Conservation (phyloP, 2,888 invertebrate species). For the Melanchra persicariae region DNA sequence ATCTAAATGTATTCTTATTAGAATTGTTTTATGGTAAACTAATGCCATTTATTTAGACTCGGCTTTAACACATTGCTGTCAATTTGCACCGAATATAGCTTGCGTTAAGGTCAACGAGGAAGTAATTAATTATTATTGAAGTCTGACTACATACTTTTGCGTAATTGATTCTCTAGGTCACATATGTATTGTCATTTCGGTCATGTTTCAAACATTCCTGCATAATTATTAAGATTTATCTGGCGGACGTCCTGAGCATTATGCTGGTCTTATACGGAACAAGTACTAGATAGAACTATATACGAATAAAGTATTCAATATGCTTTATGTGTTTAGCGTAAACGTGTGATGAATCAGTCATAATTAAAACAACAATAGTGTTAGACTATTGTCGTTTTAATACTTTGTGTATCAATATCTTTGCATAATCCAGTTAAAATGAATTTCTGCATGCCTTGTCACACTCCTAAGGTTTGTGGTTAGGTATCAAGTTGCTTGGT, state of each 20-base stretch:
- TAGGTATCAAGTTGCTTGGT: conserved; percentile 59
- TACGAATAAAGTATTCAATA: conserved; percentile 22
- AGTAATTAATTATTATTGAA: conserved; percentile 74
- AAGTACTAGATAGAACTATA: neutral
- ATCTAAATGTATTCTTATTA: neutral
- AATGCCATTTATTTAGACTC: conserved; percentile 25
- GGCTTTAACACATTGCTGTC: conserved; percentile 39
- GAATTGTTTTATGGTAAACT: conserved; percentile 13
- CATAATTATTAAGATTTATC: conserved; percentile 56
- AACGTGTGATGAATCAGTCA: conserved; percentile 14
- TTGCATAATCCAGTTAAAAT: conserved; percentile 48
- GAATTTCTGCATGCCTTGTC: conserved; percentile 46
- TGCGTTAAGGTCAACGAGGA: conserved; percentile 67
- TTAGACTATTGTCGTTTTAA: conserved; percentile 22
- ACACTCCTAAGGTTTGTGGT: conserved; percentile 64
- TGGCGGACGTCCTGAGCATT: conserved; percentile 20
- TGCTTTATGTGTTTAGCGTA: conserved; percentile 3
- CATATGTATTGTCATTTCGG: conserved; percentile 68
- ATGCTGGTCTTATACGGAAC: neutral
- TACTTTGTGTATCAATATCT: conserved; percentile 34
- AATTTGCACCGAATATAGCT: conserved; percentile 47
- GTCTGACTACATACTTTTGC: conserved; percentile 59
- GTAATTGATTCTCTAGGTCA: conserved; percentile 76
- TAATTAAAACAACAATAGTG: conserved; percentile 42
- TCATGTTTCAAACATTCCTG: conserved; percentile 62